Evolutionary conservation across 2,888 invertebrate genomes (phyloP), one percentile per base, ranked within the genome.

Genomic region (Chrysolina haemoptera): DNA sequence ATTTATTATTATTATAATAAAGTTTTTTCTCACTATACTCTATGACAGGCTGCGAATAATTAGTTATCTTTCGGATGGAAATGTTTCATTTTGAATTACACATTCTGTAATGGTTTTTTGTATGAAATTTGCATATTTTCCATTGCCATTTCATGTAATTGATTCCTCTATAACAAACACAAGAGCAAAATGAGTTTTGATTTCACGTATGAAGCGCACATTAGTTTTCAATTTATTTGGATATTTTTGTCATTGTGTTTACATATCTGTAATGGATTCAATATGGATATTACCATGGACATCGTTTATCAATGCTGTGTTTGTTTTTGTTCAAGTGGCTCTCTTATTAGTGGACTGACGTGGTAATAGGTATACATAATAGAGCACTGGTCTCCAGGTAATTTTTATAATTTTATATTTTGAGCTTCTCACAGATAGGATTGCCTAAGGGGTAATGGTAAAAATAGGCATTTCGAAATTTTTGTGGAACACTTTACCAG

Each of bases 121-220:
- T 75, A 50, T 48, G 5, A 48, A 68, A 77, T 78, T 78, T 78
- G 74, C 78, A 78, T 78, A 78, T 78, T 78, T 77, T 75, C 74
- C 76, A 77, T 74, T 77, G 78, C 71, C 73, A 74, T 76, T 74
- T 59, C 74, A 46, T 69, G 73, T 76, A 76, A 78, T 76, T 76
- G 75, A 76, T 75, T 76, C 72, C 73, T 50, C 72, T 70, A 75
- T 75, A 72, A 78, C 71, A 74, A 74, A 74, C 50, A 69, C n/a
- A 35, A 18, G 40, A 64, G 74, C 62, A 66, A 68, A 76, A 70
- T 72, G 72, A 71, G 72, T 74, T 74, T 76, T 69, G 72, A 70
- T 74, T 72, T 20, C 66, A 73, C 69, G 55, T 50, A 40, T 53
- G 22, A 53, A 70, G 27, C 41, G 35, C 55, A 62, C 72, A 69